A percentile compares a stretch with the other conserved stretches of the same genome.
Evolutionary conservation across 2,888 invertebrate species (phyloP).

Genomic region (Nemoura dubitans): DNA sequence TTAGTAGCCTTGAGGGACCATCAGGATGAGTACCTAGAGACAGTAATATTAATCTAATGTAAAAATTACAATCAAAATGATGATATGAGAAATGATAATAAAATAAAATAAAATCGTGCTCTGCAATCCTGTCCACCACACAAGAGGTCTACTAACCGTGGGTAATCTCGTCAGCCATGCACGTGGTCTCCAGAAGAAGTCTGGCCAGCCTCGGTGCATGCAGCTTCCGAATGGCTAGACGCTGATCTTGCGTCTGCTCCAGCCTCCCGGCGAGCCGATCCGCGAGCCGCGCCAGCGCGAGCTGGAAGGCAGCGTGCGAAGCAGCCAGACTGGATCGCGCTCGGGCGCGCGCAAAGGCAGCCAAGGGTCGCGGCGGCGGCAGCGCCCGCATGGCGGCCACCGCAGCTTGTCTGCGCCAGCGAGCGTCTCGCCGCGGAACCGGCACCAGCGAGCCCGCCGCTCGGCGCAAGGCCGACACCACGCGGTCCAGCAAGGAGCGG

Average conservation of each 20-base stretch:
- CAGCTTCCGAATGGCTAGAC: constrained; percentile 77
- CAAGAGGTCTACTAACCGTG: constrained; percentile 73
- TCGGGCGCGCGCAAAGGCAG: constrained; percentile 66
- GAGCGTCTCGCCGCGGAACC: constrained; percentile 61
- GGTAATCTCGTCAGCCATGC: constrained; percentile 79
- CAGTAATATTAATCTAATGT: too few relatives aligned
- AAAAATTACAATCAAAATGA: too few relatives aligned
- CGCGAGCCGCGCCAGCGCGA: constrained; percentile 76
- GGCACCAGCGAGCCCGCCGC: not conserved
- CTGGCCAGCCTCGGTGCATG: constrained; percentile 84
- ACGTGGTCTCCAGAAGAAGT: constrained; percentile 83
- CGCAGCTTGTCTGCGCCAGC: constrained; percentile 78
- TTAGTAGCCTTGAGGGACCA: too few relatives aligned
- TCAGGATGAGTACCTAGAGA: too few relatives aligned
- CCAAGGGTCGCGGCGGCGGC: constrained; percentile 69
- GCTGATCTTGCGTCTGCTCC: constrained; percentile 82
- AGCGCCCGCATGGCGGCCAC: constrained; percentile 75
- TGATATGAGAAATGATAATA: too few relatives aligned
- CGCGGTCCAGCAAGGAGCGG: too few relatives aligned
- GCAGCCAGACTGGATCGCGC: constrained; percentile 64
- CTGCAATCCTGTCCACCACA: too few relatives aligned
- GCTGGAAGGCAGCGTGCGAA: constrained; percentile 81
- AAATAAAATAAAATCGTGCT: too few relatives aligned
- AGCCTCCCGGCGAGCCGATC: constrained; percentile 75
- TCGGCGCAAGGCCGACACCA: too few relatives aligned